Percentiles rank a stretch among this genome's conserved stretches.
phyloP scores from a whole-genome alignment of 1,140 invertebrate species.

The Augochlora pura region DNA sequence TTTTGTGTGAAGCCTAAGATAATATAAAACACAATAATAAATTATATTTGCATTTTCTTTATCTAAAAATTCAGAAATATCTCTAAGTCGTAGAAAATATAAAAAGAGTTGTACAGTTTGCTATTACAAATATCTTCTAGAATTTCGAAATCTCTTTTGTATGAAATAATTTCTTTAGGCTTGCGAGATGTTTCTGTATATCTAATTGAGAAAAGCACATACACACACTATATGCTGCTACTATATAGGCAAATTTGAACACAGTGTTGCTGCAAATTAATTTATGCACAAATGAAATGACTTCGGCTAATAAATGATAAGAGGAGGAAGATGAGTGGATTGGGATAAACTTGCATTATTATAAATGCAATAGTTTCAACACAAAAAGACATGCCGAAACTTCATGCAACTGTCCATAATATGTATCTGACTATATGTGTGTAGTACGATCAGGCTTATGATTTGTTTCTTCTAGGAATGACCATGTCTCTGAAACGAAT shows the following conservation, averaged over 20 bases:
- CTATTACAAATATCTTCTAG: no score
- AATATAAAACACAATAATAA: neutral
- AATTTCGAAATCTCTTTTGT: no score
- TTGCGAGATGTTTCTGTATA: no score
- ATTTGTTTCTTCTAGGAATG: constrained; percentile 39
- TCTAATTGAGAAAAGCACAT: no score
- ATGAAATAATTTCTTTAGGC: no score
- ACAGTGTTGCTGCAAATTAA: neutral
- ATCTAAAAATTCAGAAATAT: neutral
- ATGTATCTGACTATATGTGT: constrained; percentile 26
- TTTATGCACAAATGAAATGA: constrained; percentile 2
- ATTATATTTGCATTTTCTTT: neutral
- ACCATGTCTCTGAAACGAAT: constrained; percentile 58
- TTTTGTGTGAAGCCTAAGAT: constrained; percentile 16
- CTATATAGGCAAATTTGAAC: constrained; percentile 1
- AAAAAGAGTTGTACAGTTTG: no score
- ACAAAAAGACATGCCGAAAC: constrained; percentile 49
- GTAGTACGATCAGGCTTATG: constrained; percentile 35
- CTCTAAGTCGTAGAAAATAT: neutral
- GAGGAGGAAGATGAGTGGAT: constrained; percentile 14
- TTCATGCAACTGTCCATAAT: constrained; percentile 55
- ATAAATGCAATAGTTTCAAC: constrained; percentile 45
- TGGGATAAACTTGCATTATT: constrained; percentile 16
- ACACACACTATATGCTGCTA: neutral
- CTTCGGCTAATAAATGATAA: constrained; percentile 5